Percentiles rank a stretch among this genome's conserved stretches.
Conservation (phyloP, 2,797 vertebrate species). For the Epinephelus awoara region DNA sequence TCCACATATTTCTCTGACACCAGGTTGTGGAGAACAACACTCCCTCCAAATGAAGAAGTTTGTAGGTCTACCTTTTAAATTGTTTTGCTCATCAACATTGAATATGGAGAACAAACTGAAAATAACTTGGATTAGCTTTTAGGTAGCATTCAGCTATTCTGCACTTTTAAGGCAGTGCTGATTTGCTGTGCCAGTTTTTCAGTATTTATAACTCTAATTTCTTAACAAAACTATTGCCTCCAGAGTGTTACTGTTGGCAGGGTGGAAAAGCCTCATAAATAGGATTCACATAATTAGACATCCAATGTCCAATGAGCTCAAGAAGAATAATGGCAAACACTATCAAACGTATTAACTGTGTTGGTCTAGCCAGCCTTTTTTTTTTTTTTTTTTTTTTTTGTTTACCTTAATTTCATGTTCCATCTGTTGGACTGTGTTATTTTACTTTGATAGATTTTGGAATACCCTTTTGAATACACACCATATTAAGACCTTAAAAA, state of each 20-base stretch:
- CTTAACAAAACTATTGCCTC: background rate
- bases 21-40: background rate
- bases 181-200: background rate
- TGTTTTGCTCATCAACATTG: background rate
- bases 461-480: background rate
- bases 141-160: background rate
- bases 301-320: background rate
- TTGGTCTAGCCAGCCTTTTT: background rate
- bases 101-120: constrained; percentile 16
- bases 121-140: background rate
- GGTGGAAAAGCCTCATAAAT: constrained; percentile 1
- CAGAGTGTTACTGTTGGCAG: constrained; percentile 11
- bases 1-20: too few relatives aligned
- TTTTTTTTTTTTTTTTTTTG: too few relatives aligned
- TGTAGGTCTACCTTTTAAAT: background rate
- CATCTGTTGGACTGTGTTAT: background rate
- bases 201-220: background rate
- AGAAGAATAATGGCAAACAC: constrained; percentile 1
- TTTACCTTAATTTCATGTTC: background rate
- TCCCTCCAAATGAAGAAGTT: background rate
- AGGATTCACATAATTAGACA: constrained; percentile 4
- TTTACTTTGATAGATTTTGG: background rate
- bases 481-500: background rate
- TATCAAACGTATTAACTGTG: background rate
- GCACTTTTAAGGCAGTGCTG: background rate